These are phyloP conservation scores for Neosalanx taihuensis DNA, from an alignment of 2,797 vertebrate species.

Conservation along the genomic window DNA sequence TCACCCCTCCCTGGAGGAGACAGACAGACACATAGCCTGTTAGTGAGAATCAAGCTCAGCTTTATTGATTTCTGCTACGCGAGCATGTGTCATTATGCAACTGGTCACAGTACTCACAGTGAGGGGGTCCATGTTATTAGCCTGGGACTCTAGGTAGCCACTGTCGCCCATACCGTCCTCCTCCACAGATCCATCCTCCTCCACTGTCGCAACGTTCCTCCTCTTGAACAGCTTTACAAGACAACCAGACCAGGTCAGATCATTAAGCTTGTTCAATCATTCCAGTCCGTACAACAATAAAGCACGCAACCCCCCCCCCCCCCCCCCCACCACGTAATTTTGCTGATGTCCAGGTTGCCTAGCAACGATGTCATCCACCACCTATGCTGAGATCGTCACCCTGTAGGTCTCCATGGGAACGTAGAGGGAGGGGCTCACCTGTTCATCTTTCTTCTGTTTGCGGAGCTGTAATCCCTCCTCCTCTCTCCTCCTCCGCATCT, in stretches of 20 bases:
- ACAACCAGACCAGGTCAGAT: neutral
- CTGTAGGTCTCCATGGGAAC: too few relatives aligned
- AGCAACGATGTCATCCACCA: too few relatives aligned
- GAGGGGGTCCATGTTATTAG: constrained; percentile 94
- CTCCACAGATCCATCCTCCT: constrained; percentile 81
- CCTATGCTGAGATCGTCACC: too few relatives aligned
- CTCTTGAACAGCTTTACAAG: constrained; percentile 88
- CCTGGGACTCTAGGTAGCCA: constrained; percentile 92
- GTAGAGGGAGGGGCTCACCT: constrained; percentile 67
- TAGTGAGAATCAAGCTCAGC: too few relatives aligned
- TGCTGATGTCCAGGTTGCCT: too few relatives aligned
- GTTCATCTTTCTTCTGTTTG: constrained; percentile 97
- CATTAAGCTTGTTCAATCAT: neutral
- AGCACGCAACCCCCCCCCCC: neutral
- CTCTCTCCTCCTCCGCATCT: constrained; percentile 95
- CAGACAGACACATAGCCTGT: neutral
- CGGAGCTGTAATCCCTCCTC: constrained; percentile 95
- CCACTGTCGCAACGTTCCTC: constrained; percentile 94
- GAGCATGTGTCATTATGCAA: neutral
- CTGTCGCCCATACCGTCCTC: constrained; percentile 97
- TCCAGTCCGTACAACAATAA: neutral
- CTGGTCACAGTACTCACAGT: constrained; percentile 68
- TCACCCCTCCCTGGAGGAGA: constrained; percentile 80
- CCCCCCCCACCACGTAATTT: too few relatives aligned
- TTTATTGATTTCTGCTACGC: neutral